phyloP scores from a whole-genome alignment of 2,113 vertebrate genomes.

The Ceyx cyanopectus region DNA sequence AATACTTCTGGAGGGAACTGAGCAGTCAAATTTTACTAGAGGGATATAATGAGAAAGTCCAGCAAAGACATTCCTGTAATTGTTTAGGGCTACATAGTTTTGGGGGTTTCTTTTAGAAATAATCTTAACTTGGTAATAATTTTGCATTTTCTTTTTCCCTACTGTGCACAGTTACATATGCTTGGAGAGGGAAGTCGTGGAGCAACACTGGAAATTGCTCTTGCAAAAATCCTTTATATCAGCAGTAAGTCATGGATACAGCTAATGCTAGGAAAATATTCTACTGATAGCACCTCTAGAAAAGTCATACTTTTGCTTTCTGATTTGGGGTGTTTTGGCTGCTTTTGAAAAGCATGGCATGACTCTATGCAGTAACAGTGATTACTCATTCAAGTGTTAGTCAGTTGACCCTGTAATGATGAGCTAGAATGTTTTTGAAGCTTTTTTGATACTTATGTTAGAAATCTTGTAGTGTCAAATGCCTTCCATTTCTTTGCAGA shows the following conservation, averaged over 20 bases:
- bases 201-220: slow-evolving; percentile 88
- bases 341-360: not conserved
- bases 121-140: not conserved
- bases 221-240: slow-evolving; percentile 88
- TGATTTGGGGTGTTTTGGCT: not conserved
- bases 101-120: not conserved
- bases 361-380: not conserved
- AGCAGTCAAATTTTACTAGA: not conserved
- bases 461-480: not conserved
- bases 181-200: slow-evolving; percentile 92
- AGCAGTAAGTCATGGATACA: slow-evolving; percentile 83
- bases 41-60: not conserved
- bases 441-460: not conserved
- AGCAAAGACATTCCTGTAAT: not conserved
- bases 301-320: not conserved
- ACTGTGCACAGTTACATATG: slow-evolving; percentile 89
- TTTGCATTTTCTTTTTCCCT: not conserved
- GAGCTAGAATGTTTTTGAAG: not conserved
- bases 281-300: not conserved
- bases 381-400: not conserved
- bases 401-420: not conserved
- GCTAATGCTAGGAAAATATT: not conserved
- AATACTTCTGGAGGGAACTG: not conserved
- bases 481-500: not conserved
- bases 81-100: not conserved